Evolutionary conservation across 2,113 vertebrate genomes (phyloP).

Genomic region (Myocastor coypus): DNA sequence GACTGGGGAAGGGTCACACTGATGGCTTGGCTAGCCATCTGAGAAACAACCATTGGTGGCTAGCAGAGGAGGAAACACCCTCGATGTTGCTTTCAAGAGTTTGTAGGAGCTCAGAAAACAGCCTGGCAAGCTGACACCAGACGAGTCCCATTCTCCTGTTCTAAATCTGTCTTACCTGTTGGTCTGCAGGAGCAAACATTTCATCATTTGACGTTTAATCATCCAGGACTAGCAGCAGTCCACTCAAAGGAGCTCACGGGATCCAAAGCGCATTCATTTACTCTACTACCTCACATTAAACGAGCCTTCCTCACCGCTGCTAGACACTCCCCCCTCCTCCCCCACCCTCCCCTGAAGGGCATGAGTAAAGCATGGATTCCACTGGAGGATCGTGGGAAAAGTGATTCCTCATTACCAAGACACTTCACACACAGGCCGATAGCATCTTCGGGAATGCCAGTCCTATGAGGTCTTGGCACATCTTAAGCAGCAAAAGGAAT

Average conservation of each 20-base stretch:
- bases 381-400: constrained; percentile 9
- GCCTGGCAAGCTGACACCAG: background rate
- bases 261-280: background rate
- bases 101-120: background rate
- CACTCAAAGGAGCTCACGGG: background rate
- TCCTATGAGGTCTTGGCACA: constrained; percentile 39
- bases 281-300: background rate
- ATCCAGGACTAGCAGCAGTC: background rate
- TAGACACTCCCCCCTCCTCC: background rate
- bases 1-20: background rate
- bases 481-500: background rate
- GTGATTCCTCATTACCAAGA: background rate
- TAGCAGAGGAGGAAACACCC: background rate
- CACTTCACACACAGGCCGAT: background rate
- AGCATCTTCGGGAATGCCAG: background rate
- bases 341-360: background rate
- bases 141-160: background rate
- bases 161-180: constrained; percentile 62
- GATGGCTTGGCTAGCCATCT: constrained; percentile 22
- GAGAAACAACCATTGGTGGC: background rate
- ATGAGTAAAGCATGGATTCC: background rate
- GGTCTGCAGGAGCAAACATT: constrained; percentile 36
- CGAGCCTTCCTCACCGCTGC: background rate
- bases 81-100: background rate
- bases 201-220: background rate